A percentile compares a stretch with the other conserved stretches of the same genome.
phyloP scores from a whole-genome alignment of 2,888 invertebrate genomes.

The Machimus rusticus region DNA sequence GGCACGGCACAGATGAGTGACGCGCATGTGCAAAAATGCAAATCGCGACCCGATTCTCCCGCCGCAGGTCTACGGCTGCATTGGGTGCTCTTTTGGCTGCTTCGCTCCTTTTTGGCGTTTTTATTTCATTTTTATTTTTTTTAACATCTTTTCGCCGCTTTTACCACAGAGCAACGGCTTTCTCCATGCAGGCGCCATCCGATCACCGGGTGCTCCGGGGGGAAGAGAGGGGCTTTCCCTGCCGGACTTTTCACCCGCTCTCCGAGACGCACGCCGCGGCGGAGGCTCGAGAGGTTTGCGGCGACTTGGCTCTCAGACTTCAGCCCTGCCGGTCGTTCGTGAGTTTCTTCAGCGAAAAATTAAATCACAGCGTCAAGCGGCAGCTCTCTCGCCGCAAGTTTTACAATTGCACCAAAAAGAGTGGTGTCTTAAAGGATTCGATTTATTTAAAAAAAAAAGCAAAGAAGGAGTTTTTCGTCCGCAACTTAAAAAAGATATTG shows the following conservation, averaged over 20 bases:
- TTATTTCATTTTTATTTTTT: background rate
- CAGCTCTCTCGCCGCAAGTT: constrained; percentile 23
- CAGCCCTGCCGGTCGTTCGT: constrained; percentile 50
- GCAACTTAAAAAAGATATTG: background rate
- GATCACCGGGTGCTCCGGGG: background rate
- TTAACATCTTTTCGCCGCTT: background rate
- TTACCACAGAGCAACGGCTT: background rate
- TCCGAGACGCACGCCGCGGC: background rate
- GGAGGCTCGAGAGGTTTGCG: constrained; percentile 19
- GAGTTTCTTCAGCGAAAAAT: constrained; percentile 41
- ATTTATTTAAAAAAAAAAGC: background rate
- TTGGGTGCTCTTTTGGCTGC: background rate
- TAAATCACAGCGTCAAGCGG: background rate
- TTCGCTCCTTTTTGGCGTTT: background rate
- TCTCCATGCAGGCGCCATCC: background rate
- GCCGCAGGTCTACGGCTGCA: background rate
- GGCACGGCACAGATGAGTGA: constrained; percentile 9
- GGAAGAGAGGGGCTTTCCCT: background rate
- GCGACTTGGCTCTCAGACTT: constrained; percentile 50
- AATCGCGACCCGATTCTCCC: constrained; percentile 3
- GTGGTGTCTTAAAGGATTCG: background rate
- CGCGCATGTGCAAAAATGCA: constrained; percentile 27
- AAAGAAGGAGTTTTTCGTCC: background rate
- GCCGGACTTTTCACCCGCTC: background rate
- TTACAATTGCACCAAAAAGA: constrained; percentile 25